A percentile compares a stretch with the other conserved stretches of the same genome.
These are phyloP conservation scores for Bombus haemorrhoidalis DNA, from an alignment of 1,140 invertebrate species.

Conservation along the genomic window DNA sequence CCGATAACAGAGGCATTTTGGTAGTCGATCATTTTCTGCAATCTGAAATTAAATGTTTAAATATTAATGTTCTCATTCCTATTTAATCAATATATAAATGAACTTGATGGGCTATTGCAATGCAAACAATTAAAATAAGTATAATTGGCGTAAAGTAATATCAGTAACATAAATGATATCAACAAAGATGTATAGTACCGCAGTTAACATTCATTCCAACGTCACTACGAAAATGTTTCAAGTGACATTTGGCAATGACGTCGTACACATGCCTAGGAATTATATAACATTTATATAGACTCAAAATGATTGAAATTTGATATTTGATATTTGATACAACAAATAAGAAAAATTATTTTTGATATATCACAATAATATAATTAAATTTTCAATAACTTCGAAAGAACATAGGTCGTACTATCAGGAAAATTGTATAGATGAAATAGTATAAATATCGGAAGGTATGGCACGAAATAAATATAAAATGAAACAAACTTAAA, in stretches of 20 bases:
- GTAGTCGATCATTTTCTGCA: constrained; percentile 80
- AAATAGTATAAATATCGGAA: background rate
- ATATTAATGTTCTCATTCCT: background rate
- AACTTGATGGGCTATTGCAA: background rate
- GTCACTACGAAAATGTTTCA: background rate
- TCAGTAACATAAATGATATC: background rate
- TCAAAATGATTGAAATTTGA: background rate
- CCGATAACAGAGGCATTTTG: constrained; percentile 82
- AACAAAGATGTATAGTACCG: background rate
- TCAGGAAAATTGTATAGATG: background rate
- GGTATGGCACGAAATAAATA: background rate
- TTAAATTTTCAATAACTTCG: background rate
- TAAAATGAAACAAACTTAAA: background rate
- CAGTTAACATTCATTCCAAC: background rate
- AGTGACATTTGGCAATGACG: background rate
- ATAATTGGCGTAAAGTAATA: background rate
- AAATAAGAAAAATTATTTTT: background rate
- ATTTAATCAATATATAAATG: background rate
- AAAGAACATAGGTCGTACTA: rapidly evolving
- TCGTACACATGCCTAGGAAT: background rate
- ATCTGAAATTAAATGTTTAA: constrained; percentile 77
- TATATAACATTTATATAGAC: background rate
- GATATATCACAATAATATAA: background rate
- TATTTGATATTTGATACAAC: background rate
- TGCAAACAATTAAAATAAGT: background rate